Evolutionary conservation across 1,140 invertebrate genomes (phyloP), one percentile per base, ranked within the genome.

Genomic region (Ditylenchus dipsaci): DNA sequence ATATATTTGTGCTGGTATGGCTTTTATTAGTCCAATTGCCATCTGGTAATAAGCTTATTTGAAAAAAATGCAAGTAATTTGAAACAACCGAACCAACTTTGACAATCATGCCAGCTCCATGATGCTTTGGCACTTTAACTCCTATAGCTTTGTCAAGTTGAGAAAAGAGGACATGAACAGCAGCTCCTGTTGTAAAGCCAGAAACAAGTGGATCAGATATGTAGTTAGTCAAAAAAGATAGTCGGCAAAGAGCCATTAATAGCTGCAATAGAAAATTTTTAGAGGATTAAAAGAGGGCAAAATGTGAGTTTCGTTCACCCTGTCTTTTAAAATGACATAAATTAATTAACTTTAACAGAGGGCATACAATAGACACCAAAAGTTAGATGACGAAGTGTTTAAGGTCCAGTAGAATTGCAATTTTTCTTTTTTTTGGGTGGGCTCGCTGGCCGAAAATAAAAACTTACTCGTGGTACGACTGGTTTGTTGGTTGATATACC

Each of bases 1-100:
- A 80, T 30, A 80, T 70, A 70, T 87, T 86, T 0, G 82, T 85
- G 0, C 72, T 57, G 3, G 74, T 43, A 86, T 75, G 15, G 60
- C 70, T 61, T 83, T 82, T 45, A 84, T 72, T 70, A 82, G 79
- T 30, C 75, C 70, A 63, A 84, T 33, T 76, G 77, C 84, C 85
- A 75, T 53, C 82, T 71, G 45, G 62, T 69, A 47, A 19, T 56
- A 42, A 11, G 21, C 27, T 72, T 15, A 9, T 45, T 19, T 30
- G 53, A 47, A 17, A 65, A 13, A 62, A 59, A 43, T 72, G 27
- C 1, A 63, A 42, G 26, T 19, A 23, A 3, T 62, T 13, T 68
- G 7, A 64, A 69, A 23, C 3, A 38, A 17, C 15, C 27, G 67
- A 5, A 63, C 65, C 42, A 66, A 74, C 68, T 17, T 26, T 42